Evolutionary conservation across 2,888 invertebrate genomes (phyloP).

Genomic region (Diarsia brunnea): DNA sequence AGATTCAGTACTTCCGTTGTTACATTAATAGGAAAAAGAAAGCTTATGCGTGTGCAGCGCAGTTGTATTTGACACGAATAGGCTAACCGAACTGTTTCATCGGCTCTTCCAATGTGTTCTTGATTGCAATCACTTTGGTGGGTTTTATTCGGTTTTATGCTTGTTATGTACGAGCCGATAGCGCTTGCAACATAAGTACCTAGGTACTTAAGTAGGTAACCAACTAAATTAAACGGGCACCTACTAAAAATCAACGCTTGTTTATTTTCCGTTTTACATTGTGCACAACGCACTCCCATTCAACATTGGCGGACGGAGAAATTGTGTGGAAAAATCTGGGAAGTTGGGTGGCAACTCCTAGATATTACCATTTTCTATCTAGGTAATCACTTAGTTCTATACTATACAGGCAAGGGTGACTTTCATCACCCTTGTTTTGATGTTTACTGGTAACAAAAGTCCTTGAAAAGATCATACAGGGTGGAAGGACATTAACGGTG

Average conservation of each 20-base stretch:
- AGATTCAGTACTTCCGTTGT: conserved; percentile 54
- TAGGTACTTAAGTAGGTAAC: background rate
- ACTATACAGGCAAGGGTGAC: background rate
- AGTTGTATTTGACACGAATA: conserved; percentile 61
- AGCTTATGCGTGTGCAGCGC: conserved; percentile 59
- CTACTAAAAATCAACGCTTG: background rate
- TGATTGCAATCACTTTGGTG: conserved; percentile 5
- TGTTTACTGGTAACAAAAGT: background rate
- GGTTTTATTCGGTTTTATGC: background rate
- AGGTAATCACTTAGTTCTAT: too few species aligned
- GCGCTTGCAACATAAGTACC: background rate
- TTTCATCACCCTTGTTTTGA: too few species aligned
- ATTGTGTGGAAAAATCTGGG: background rate
- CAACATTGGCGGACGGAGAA: background rate
- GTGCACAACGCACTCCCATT: background rate
- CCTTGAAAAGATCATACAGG: background rate
- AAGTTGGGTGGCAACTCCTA: too few species aligned
- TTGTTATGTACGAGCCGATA: background rate
- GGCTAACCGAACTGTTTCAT: conserved; percentile 27
- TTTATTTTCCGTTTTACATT: background rate
- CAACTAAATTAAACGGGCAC: background rate
- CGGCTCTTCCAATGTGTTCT: conserved; percentile 16
- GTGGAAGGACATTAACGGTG: too few species aligned
- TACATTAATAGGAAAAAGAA: conserved; percentile 62
- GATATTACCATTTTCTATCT: background rate